A percentile compares a stretch with the other conserved stretches of the same genome.
phyloP scores from a whole-genome alignment of 2,797 vertebrate genomes.

The Enteromius afrohamiltoni region DNA sequence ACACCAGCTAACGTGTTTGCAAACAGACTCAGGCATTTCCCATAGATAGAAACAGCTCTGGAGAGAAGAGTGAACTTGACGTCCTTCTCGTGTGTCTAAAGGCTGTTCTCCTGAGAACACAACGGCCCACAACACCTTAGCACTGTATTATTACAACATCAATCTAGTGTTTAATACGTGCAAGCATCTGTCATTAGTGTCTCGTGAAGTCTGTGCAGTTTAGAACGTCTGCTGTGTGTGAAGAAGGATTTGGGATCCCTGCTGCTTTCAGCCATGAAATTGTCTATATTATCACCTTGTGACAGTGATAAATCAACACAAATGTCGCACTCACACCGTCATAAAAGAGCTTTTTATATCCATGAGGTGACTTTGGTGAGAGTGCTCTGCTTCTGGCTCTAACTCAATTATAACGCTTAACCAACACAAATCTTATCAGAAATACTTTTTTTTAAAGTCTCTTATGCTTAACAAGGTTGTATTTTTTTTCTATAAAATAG shows the following conservation, averaged over 20 bases:
- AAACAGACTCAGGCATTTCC: conserved; percentile 11
- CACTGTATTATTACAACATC: background rate
- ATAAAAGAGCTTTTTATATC: conserved; percentile 35
- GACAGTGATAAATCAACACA: conserved; percentile 37
- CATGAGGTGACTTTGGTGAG: background rate
- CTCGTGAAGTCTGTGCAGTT: background rate
- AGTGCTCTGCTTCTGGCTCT: conserved; percentile 2
- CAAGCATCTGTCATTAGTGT: background rate
- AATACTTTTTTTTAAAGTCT: background rate
- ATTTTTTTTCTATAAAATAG: background rate
- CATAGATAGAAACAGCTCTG: background rate
- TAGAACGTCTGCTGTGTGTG: background rate
- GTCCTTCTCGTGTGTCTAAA: background rate
- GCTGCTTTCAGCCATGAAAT: conserved; percentile 24
- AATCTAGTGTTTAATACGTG: background rate
- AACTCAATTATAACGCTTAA: background rate
- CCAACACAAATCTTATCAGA: background rate
- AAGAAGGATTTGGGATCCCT: background rate
- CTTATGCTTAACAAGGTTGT: background rate
- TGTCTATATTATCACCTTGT: conserved; percentile 32
- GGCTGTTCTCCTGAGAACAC: background rate
- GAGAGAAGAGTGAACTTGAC: background rate
- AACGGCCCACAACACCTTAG: background rate
- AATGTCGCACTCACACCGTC: background rate
- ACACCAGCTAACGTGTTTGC: conserved; percentile 32